phyloP scores from a whole-genome alignment of 1,140 invertebrate genomes.

The Steinernema feltiae region DNA sequence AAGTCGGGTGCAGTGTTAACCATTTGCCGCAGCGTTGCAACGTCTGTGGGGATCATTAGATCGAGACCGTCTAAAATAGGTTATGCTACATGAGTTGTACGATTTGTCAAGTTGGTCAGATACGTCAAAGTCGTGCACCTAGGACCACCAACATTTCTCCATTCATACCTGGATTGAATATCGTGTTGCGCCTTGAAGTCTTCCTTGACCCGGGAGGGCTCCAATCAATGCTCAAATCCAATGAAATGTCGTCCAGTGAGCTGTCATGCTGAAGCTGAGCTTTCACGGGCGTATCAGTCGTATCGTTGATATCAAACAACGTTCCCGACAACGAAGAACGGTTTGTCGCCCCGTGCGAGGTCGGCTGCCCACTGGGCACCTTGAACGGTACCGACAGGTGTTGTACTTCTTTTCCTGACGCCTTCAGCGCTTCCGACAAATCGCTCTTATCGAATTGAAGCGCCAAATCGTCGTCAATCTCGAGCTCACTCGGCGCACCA shows the following conservation, averaged over 20 bases:
- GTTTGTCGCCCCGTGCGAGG: slow-evolving; percentile 13
- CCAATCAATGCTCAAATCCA: slow-evolving; percentile 35
- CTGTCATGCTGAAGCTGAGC: neutral
- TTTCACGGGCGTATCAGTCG: neutral
- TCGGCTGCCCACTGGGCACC: neutral
- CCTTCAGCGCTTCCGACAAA: slow-evolving; percentile 23
- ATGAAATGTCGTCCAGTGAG: slow-evolving; percentile 25
- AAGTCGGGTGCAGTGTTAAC: slow-evolving; percentile 17
- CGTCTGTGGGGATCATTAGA: slow-evolving; percentile 1
- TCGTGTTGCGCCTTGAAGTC: slow-evolving; percentile 26
- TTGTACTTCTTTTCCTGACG: slow-evolving; percentile 31
- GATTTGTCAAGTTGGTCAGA: neutral
- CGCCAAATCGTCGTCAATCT: slow-evolving; percentile 16
- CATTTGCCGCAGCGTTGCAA: slow-evolving; percentile 9
- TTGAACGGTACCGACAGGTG: slow-evolving; percentile 28
- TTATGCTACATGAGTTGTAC: slow-evolving; percentile 7
- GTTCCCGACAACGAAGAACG: neutral
- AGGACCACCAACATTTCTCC: no score
- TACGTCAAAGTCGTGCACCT: no score
- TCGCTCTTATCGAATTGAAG: slow-evolving; percentile 26
- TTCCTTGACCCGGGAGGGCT: slow-evolving; percentile 20
- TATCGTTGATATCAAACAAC: neutral
- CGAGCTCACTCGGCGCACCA: neutral
- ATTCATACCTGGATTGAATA: slow-evolving; percentile 22
- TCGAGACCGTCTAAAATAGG: neutral